Base-by-base conservation (phyloP, 2,888 invertebrate species). In the Cephus sareptanus region DNA sequence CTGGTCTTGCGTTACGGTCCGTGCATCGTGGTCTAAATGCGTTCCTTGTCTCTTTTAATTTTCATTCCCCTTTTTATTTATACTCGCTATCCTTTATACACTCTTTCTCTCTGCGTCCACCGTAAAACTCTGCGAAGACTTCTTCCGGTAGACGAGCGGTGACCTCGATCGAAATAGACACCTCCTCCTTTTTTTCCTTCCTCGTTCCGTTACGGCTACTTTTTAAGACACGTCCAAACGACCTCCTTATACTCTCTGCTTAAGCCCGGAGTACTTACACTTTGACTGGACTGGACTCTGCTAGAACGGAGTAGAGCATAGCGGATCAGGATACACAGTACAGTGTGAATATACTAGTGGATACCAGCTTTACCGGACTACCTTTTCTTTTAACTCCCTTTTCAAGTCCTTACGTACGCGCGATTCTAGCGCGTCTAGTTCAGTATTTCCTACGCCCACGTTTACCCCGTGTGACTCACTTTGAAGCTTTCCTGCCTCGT, bases 61-160 rank as follows among this genome's bases (percentile, higher is more conserved):
- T 75, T 71, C 79, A 76, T 79, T 82, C 76, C 69, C 71, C 71
- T 79, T 80, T 75, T 70, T 56, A 35, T 35, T 35, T 35, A 3
- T 35, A 35, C 35, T 12, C 12, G 12, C 35, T 35, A 35, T 12
- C 73, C 74, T 31, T 37, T 70, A 15, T 40, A 23, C 1, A 9
- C 9, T 15, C 9, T 56, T 6, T 40, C 56, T 34, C 74, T 68
- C 69, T 74, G 56, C 75, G n/a, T 75, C 11, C 40, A n/a, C 34
- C 37, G 31, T 37, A 40, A 68, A 35, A 75, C 79, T 79, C 75
- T 30, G 33, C 77, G 35, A 68, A 30, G 68, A 33, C 68, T 68
- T 40, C 40, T 56, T 56, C 56, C 56, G 56, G 56, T 56, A 23
- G 56, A 56, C 23, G 56, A 56, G 56, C 56, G 56, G 56, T 56